phyloP scores from a whole-genome alignment of 2,888 invertebrate species.

The Dicyrtoma fusca region DNA sequence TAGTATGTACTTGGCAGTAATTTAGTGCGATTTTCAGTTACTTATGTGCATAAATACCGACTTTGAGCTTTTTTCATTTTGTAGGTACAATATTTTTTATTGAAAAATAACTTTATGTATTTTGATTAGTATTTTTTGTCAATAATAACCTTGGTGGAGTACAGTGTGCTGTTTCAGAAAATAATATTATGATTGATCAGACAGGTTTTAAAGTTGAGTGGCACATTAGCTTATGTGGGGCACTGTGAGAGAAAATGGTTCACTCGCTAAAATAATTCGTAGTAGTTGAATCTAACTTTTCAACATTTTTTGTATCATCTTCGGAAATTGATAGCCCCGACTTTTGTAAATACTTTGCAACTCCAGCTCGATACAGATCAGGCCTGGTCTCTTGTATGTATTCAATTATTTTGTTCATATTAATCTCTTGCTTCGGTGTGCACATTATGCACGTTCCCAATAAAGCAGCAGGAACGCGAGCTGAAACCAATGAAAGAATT shows the following conservation, averaged over 20 bases:
- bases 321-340: slow-evolving; percentile 29
- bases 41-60: no score
- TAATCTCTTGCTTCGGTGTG: slow-evolving; percentile 35
- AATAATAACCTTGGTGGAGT: no score
- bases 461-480: slow-evolving; percentile 35
- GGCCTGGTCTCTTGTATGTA: slow-evolving; percentile 39
- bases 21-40: no score
- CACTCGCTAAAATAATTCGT: background rate
- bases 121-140: no score
- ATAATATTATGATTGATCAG: no score
- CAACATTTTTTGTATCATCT: slow-evolving; percentile 5
- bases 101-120: no score
- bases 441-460: slow-evolving; percentile 40
- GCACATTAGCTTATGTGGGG: no score
- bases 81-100: no score
- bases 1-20: no score
- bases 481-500: slow-evolving; percentile 13
- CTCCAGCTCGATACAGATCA: slow-evolving; percentile 37
- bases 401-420: slow-evolving; percentile 33
- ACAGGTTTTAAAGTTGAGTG: no score
- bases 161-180: no score
- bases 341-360: slow-evolving; percentile 36
- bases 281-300: background rate
- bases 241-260: background rate
- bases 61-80: no score